These are phyloP conservation scores for Erpornis zantholeuca DNA, from an alignment of 2,113 vertebrate species.

Conservation along the genomic window DNA sequence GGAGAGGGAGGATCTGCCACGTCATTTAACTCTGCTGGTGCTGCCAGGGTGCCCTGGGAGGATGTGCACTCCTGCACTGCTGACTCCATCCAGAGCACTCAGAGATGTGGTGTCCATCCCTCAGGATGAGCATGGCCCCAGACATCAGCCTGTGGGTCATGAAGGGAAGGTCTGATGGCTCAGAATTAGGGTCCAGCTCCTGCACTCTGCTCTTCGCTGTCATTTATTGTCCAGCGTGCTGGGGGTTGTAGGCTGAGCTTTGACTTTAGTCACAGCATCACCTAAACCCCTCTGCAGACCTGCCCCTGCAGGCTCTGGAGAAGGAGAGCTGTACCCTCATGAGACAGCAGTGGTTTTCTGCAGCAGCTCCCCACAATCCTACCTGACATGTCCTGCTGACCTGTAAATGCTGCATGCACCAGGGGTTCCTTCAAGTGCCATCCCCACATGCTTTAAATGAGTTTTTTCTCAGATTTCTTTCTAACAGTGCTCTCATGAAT, in stretches of 20 bases:
- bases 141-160: not conserved
- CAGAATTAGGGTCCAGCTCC: not conserved
- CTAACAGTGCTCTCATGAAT: rapidly evolving
- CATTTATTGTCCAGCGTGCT: rapidly evolving
- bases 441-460: not conserved
- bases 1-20: not conserved
- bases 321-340: rapidly evolving
- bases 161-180: not conserved
- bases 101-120: not conserved
- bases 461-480: rapidly evolving
- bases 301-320: not conserved
- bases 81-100: not conserved
- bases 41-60: not conserved
- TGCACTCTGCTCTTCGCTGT: not conserved
- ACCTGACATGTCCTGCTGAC: rapidly evolving
- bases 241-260: not conserved
- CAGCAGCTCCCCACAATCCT: not conserved
- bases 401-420: not conserved
- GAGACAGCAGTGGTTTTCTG: not conserved
- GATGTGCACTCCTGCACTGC: not conserved
- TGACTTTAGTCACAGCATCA: not conserved
- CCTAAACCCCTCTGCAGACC: not conserved
- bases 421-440: not conserved
- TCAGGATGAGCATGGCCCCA: not conserved
- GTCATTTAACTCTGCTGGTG: not conserved